phyloP scores from a whole-genome alignment of 2,113 vertebrate genomes.

The Spea multiplicata region DNA sequence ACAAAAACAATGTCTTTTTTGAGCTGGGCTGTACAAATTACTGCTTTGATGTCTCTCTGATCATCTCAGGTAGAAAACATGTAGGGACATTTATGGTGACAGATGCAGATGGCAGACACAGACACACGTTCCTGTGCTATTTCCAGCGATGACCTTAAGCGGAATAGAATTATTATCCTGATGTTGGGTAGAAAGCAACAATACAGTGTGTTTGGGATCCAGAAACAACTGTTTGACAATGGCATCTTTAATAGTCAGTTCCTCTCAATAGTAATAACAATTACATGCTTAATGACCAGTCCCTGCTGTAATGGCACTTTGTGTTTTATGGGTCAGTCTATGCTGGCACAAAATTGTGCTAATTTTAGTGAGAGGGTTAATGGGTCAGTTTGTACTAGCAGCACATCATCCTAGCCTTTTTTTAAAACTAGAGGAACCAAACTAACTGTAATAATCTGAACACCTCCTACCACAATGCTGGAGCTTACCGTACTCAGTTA shows the following conservation, averaged over 20 bases:
- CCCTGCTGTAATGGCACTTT: too few relatives aligned
- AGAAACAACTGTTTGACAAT: neutral
- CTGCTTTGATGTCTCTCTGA: conserved; percentile 32
- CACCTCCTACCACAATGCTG: too few relatives aligned
- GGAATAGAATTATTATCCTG: conserved; percentile 31
- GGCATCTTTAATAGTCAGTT: neutral
- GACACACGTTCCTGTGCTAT: conserved; percentile 37
- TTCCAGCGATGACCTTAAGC: conserved; percentile 41
- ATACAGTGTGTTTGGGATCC: neutral
- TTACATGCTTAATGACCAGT: too few relatives aligned
- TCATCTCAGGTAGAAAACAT: conserved; percentile 42
- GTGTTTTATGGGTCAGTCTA: neutral
- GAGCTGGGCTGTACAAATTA: neutral
- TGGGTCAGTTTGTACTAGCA: too few relatives aligned
- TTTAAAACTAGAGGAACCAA: too few relatives aligned
- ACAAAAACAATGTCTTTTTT: neutral
- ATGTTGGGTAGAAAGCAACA: conserved; percentile 4
- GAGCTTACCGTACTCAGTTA: too few relatives aligned
- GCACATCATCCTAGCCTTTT: too few relatives aligned
- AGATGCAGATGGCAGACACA: conserved; percentile 45
- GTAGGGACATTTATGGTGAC: conserved; percentile 40
- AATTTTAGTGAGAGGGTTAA: too few relatives aligned
- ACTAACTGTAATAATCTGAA: too few relatives aligned
- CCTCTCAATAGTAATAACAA: too few relatives aligned
- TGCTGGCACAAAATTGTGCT: neutral